phyloP scores from a whole-genome alignment of 2,113 vertebrate genomes.

The Oxygymnocypris stewartii region DNA sequence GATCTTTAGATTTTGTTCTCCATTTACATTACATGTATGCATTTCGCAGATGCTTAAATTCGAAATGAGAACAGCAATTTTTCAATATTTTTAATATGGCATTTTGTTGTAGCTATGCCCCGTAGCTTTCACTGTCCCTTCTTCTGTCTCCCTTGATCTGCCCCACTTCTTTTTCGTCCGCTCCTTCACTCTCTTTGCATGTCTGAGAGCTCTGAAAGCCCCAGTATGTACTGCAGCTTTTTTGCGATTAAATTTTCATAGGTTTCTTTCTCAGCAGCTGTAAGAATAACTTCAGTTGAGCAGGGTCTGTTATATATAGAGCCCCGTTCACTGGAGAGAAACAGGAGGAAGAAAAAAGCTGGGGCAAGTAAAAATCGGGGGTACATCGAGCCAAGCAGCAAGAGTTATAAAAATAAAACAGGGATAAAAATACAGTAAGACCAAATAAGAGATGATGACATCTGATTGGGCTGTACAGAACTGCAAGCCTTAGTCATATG shows the following conservation, averaged over 20 bases:
- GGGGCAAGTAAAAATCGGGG: conserved; percentile 2
- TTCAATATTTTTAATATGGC: neutral
- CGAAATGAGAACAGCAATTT: neutral
- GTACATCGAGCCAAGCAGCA: neutral
- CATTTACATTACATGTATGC: neutral
- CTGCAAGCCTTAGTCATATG: neutral
- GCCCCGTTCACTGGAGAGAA: conserved; percentile 56
- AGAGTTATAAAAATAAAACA: conserved; percentile 8
- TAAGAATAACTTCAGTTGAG: conserved; percentile 76
- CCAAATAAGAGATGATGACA: conserved; percentile 1
- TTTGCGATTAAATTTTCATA: conserved; percentile 78
- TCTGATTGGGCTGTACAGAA: conserved; percentile 9
- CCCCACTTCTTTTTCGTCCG: conserved; percentile 38
- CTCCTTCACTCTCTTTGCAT: conserved; percentile 49
- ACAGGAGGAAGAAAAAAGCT: conserved; percentile 36
- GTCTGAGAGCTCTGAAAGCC: conserved; percentile 59
- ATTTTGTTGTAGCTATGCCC: conserved; percentile 6
- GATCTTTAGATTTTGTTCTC: neutral
- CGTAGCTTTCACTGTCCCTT: neutral
- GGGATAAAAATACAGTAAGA: conserved; percentile 32
- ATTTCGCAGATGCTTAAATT: neutral
- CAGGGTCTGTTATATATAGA: conserved; percentile 78
- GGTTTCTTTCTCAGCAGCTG: conserved; percentile 71
- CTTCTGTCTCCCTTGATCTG: conserved; percentile 23
- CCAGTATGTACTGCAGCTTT: conserved; percentile 71